A percentile compares a stretch with the other conserved stretches of the same genome.
Conservation (phyloP, 2,797 vertebrate genomes). For the Semaprochilodus insignis region DNA sequence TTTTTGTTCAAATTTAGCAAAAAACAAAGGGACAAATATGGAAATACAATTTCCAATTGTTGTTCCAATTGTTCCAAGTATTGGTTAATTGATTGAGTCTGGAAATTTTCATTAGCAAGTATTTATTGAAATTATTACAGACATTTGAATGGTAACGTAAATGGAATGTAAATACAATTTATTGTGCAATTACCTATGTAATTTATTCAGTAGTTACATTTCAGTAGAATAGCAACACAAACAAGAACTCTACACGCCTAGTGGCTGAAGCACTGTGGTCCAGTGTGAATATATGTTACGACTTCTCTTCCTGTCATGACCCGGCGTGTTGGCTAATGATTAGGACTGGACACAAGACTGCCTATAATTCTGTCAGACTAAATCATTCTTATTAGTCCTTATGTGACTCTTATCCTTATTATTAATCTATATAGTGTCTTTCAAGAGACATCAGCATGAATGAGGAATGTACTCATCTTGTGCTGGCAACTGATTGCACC, state of each 20-base stretch:
- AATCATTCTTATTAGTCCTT: background rate
- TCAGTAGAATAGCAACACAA: background rate
- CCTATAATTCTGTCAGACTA: background rate
- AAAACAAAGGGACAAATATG: no score
- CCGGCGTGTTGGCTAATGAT: background rate
- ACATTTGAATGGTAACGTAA: background rate
- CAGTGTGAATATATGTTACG: background rate
- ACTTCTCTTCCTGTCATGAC: background rate
- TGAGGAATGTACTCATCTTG: background rate
- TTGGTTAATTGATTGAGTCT: no score
- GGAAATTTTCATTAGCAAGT: no score
- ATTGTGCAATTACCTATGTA: no score
- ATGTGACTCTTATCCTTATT: background rate
- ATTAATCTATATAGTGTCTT: background rate
- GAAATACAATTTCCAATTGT: no score
- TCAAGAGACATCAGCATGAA: background rate
- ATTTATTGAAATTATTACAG: no score
- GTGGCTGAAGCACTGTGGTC: background rate
- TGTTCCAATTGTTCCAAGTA: no score
- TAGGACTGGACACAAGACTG: background rate
- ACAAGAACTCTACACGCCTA: background rate
- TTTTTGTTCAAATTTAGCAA: no score
- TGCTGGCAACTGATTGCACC: background rate
- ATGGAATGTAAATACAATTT: background rate
- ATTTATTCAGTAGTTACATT: background rate